Conservation (phyloP, 2,888 invertebrate species). For the Drosophila testacea region DNA sequence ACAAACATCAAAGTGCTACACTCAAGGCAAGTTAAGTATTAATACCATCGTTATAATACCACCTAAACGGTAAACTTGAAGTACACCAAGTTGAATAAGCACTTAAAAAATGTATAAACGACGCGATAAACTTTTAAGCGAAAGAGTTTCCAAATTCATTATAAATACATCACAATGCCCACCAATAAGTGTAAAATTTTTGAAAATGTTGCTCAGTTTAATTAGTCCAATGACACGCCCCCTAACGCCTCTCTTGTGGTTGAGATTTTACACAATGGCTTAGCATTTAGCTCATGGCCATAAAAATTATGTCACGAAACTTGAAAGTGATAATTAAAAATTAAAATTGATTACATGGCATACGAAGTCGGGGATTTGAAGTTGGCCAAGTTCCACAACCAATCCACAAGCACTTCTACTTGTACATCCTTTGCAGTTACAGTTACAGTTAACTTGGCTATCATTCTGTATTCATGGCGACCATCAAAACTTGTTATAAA, state of each 20-base stretch:
- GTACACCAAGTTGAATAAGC: neutral
- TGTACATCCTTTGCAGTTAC: neutral
- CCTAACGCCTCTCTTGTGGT: neutral
- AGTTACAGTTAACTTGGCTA: conserved; percentile 16
- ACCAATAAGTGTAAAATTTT: conserved; percentile 3
- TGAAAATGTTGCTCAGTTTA: conserved; percentile 27
- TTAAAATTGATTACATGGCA: conserved; percentile 68
- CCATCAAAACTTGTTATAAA: conserved; percentile 73
- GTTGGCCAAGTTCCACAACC: conserved; percentile 5
- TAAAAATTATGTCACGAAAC: conserved; percentile 73
- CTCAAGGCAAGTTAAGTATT: neutral
- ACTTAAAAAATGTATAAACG: conserved; percentile 15
- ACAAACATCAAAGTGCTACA: neutral
- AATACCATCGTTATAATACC: neutral
- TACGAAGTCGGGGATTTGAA: neutral
- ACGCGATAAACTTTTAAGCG: conserved; percentile 18
- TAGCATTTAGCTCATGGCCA: conserved; percentile 72
- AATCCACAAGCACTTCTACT: no score
- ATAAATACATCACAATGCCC: conserved; percentile 24
- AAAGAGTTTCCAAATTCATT: conserved; percentile 34
- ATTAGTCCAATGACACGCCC: conserved; percentile 34
- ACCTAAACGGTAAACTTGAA: neutral
- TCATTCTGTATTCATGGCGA: conserved; percentile 68
- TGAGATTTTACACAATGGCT: conserved; percentile 35
- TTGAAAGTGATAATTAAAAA: conserved; percentile 79